Percentiles rank a stretch among this genome's conserved stretches.
Evolutionary conservation across 2,888 invertebrate species (phyloP).

Genomic region (Agrenia bidenticulata): DNA sequence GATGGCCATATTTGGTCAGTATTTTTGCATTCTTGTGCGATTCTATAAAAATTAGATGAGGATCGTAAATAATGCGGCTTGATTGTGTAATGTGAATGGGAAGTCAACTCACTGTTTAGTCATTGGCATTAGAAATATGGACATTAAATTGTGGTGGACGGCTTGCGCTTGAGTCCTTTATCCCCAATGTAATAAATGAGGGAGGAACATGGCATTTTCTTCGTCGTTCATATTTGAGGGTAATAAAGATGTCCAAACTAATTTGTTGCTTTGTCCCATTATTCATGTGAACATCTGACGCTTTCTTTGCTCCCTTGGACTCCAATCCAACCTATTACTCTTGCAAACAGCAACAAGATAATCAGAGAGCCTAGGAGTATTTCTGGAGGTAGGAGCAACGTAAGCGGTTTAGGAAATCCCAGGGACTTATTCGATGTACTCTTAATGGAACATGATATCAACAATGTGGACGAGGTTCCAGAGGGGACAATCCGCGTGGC

Average conservation of each 20-base stretch:
- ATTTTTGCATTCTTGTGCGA: slow-evolving; percentile 4
- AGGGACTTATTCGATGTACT: slow-evolving; percentile 41
- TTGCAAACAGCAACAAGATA: slow-evolving; percentile 18
- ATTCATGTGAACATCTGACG: slow-evolving; percentile 17
- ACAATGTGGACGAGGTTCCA: slow-evolving; percentile 33
- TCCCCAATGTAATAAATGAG: slow-evolving; percentile 6
- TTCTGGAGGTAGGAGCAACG: neutral
- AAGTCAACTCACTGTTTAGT: no score
- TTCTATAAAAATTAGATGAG: neutral
- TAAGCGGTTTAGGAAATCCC: neutral
- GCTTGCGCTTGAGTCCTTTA: no score
- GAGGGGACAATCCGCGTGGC: slow-evolving; percentile 38
- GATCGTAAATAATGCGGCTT: no score
- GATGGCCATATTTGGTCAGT: neutral
- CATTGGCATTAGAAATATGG: no score
- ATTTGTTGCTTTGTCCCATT: slow-evolving; percentile 30
- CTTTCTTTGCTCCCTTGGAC: neutral
- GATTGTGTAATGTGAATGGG: no score
- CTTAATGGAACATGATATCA: slow-evolving; percentile 47
- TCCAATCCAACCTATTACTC: neutral
- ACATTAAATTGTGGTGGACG: no score
- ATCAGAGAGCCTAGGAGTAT: slow-evolving; percentile 19
- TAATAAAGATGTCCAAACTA: slow-evolving; percentile 40
- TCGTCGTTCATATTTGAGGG: slow-evolving; percentile 17
- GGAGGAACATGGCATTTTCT: neutral